Evolutionary conservation across 2,113 vertebrate genomes (phyloP).

Genomic region (Anguilla rostrata): DNA sequence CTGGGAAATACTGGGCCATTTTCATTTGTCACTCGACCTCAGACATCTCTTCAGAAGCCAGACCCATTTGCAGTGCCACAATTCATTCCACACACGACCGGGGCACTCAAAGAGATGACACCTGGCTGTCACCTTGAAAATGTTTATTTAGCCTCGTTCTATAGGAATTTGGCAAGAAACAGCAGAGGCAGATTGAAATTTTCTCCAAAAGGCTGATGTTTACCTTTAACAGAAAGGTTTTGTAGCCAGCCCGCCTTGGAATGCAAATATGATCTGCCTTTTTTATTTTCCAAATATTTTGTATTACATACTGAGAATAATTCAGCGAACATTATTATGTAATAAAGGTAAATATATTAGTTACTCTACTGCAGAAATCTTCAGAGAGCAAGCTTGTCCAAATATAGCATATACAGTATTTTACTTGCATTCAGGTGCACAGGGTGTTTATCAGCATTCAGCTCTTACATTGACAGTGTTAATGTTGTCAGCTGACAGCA

Average conservation of each 20-base stretch:
- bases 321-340: too few relatives aligned
- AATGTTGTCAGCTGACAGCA: too few relatives aligned
- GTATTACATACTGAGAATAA: too few relatives aligned
- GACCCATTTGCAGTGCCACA: slow-evolving; percentile 55
- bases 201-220: slow-evolving; percentile 26
- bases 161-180: slow-evolving; percentile 45
- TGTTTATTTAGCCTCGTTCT: slow-evolving; percentile 64
- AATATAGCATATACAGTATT: too few relatives aligned
- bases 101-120: slow-evolving; percentile 47
- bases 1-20: slow-evolving; percentile 36
- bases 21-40: slow-evolving; percentile 59
- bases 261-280: too few relatives aligned
- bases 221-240: not conserved
- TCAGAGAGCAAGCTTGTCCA: too few relatives aligned
- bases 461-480: too few relatives aligned
- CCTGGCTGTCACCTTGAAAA: slow-evolving; percentile 65
- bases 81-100: slow-evolving; percentile 53
- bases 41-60: slow-evolving; percentile 23
- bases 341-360: too few relatives aligned
- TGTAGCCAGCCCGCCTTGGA: not conserved
- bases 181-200: slow-evolving; percentile 57
- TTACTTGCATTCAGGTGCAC: too few relatives aligned
- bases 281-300: too few relatives aligned
- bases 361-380: too few relatives aligned
- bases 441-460: too few relatives aligned